Evolutionary conservation across 2,797 vertebrate genomes (phyloP).

Genomic region (Acipenser oxyrinchus): DNA sequence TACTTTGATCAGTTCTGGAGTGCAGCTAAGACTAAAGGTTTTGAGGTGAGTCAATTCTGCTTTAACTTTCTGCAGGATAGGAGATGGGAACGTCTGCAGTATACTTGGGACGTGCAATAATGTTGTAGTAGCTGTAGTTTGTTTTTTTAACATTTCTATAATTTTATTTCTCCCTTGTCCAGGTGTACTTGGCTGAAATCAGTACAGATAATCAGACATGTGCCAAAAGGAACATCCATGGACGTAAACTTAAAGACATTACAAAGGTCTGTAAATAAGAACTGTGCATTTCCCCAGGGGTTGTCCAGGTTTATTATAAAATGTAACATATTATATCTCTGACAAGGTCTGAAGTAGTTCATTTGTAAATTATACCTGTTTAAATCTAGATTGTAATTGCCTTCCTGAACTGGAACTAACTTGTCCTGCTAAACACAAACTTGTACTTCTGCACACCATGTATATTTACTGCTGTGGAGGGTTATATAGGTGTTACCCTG

Average conservation of each 20-base stretch:
- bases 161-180: slow-evolving; percentile 19
- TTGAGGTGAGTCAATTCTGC: slow-evolving; percentile 70
- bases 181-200: slow-evolving; percentile 98
- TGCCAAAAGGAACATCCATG: slow-evolving; percentile 90
- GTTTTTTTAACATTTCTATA: background rate
- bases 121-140: background rate
- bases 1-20: slow-evolving; percentile 99
- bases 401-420: no score
- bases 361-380: no score
- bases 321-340: no score
- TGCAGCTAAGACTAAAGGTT: slow-evolving; percentile 95
- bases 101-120: background rate
- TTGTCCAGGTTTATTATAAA: no score
- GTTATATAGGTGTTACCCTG: background rate
- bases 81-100: no score
- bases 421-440: no score
- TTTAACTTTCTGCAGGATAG: background rate
- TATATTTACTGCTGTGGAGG: no score
- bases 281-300: no score
- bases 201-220: slow-evolving; percentile 87
- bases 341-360: no score
- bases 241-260: slow-evolving; percentile 85
- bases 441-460: no score
- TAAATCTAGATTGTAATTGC: no score
- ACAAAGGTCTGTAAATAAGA: slow-evolving; percentile 64